Percentiles rank a stretch among this genome's conserved stretches.
phyloP scores from a whole-genome alignment of 2,888 invertebrate genomes.

The Tetheella fluctuosa region DNA sequence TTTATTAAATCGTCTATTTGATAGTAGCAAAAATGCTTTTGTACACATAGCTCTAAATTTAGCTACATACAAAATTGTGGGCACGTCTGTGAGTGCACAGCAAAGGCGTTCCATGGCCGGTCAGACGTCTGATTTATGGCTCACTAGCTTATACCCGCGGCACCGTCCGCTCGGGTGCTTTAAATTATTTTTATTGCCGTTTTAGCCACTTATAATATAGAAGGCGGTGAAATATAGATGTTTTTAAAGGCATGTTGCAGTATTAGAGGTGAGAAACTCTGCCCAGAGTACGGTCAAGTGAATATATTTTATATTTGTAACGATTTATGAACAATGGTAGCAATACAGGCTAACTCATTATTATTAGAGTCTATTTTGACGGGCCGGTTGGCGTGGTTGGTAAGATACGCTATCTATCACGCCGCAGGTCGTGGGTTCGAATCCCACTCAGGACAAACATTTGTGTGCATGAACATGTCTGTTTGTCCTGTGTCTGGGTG shows the following conservation, averaged over 20 bases:
- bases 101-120: conserved; percentile 34
- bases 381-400: no score
- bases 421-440: no score
- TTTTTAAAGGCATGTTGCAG: conserved; percentile 11
- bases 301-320: background rate
- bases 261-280: conserved; percentile 10
- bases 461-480: no score
- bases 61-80: conserved; percentile 35
- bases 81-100: conserved; percentile 40
- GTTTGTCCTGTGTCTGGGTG: no score
- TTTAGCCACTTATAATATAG: conserved; percentile 12
- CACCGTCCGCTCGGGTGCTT: conserved; percentile 22
- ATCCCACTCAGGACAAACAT: no score
- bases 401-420: no score
- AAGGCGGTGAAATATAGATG: conserved; percentile 8
- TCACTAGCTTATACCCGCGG: conserved; percentile 32
- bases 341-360: background rate
- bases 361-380: no score
- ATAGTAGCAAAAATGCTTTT: background rate
- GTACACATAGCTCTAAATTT: background rate
- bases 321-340: background rate
- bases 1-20: no score
- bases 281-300: conserved; percentile 4
- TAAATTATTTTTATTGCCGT: conserved; percentile 15
- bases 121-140: conserved; percentile 35